Percentiles rank a stretch among this genome's conserved stretches.
Conservation (phyloP, 2,888 invertebrate species). For the Adineta ricciae region DNA sequence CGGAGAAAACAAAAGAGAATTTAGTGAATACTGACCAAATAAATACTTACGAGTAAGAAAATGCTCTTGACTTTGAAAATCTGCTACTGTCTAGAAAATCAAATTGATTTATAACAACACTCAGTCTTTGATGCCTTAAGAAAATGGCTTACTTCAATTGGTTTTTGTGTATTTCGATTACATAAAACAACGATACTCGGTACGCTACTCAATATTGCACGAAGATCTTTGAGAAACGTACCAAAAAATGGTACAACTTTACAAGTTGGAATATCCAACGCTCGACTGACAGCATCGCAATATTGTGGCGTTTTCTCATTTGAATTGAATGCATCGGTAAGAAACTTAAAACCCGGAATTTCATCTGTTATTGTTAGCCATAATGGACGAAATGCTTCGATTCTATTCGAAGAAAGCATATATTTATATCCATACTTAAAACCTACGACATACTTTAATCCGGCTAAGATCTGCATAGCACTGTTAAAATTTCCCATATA, state of each 20-base stretch:
- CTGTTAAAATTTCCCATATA: constrained; percentile 90
- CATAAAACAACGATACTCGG: constrained; percentile 63
- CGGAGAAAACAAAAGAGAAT: neutral
- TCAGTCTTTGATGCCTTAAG: neutral
- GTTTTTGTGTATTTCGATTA: constrained; percentile 27
- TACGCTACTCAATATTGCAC: constrained; percentile 58
- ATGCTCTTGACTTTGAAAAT: constrained; percentile 22
- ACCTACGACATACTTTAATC: constrained; percentile 64
- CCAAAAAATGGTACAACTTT: constrained; percentile 79
- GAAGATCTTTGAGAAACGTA: constrained; percentile 73
- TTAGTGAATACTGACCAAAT: neutral
- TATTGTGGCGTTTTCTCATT: constrained; percentile 62
- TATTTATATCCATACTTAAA: neutral
- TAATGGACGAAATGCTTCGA: constrained; percentile 78
- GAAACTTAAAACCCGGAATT: constrained; percentile 30
- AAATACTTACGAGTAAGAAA: neutral
- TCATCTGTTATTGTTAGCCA: constrained; percentile 65
- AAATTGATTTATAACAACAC: neutral
- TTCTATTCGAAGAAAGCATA: constrained; percentile 55
- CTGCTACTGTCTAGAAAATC: neutral
- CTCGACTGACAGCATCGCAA: constrained; percentile 68
- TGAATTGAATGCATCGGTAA: constrained; percentile 32
- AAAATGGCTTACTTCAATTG: constrained; percentile 24
- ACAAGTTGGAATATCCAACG: constrained; percentile 71
- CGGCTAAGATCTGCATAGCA: constrained; percentile 85